These are phyloP conservation scores for Nephrotoma appendiculata DNA, from an alignment of 2,888 invertebrate genomes.

Conservation along the genomic window DNA sequence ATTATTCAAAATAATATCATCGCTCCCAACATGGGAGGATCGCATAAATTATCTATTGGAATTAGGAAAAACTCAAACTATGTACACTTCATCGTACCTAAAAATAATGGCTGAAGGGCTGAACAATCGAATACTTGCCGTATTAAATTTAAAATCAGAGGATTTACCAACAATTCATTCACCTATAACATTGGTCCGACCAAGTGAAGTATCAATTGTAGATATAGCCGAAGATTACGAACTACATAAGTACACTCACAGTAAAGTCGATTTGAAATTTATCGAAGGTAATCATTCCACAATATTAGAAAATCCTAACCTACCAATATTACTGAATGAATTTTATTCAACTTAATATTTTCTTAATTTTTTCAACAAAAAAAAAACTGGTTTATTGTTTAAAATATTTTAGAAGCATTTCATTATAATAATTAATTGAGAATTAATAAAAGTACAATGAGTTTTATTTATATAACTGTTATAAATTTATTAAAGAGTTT, in stretches of 20 bases:
- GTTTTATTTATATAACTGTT: no score
- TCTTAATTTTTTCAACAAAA: background rate
- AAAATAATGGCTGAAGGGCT: conserved; percentile 28
- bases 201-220: conserved; percentile 40
- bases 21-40: conserved; percentile 40
- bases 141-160: conserved; percentile 35
- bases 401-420: background rate
- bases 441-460: no score
- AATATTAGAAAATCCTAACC: conserved; percentile 49
- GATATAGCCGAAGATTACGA: conserved; percentile 50
- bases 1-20: conserved; percentile 32
- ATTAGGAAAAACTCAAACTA: conserved; percentile 28
- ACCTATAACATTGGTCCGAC: conserved; percentile 45
- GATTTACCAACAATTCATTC: conserved; percentile 38
- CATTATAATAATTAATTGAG: no score
- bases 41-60: conserved; percentile 38
- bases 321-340: conserved; percentile 46
- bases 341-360: conserved; percentile 20
- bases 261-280: conserved; percentile 41
- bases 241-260: conserved; percentile 41
- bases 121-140: conserved; percentile 40
- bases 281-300: conserved; percentile 60
- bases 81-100: conserved; percentile 32
- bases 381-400: background rate
- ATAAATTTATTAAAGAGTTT: no score